Conservation (phyloP, 2,113 vertebrate species). For the Halcyon senegalensis region DNA sequence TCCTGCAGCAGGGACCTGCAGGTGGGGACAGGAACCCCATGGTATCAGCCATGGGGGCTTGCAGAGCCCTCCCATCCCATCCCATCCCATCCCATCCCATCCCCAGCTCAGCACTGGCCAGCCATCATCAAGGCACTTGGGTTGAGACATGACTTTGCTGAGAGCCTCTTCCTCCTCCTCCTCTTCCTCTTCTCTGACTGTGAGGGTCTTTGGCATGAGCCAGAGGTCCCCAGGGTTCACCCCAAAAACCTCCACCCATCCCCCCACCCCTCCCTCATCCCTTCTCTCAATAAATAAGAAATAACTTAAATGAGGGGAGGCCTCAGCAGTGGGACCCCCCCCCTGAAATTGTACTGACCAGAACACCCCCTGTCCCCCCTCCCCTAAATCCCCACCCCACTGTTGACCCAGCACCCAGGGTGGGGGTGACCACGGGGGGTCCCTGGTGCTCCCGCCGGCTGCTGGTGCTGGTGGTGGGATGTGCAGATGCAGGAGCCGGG, state of each 20-base stretch:
- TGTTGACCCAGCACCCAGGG: background rate
- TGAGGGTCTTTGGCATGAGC: background rate
- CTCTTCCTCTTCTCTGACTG: background rate
- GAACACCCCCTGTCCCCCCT: background rate
- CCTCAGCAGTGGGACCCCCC: background rate
- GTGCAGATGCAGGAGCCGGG: background rate
- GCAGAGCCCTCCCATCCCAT: no score
- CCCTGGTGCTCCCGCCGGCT: background rate
- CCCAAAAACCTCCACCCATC: background rate
- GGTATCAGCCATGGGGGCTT: no score
- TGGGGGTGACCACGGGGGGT: background rate
- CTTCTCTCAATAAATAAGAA: constrained; percentile 50
- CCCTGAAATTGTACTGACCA: constrained; percentile 4
- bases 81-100: no score
- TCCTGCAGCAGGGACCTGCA: no score
- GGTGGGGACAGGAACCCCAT: no score
- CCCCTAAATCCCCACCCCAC: background rate
- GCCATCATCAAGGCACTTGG: background rate
- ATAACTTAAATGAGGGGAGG: constrained; percentile 27
- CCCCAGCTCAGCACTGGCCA: background rate
- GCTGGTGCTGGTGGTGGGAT: background rate
- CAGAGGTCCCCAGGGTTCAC: no score
- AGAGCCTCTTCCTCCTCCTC: background rate
- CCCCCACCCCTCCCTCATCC: background rate
- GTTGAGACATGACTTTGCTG: background rate